Evolutionary conservation across 2,888 invertebrate species (phyloP).

Genomic region (Unio delphinus): DNA sequence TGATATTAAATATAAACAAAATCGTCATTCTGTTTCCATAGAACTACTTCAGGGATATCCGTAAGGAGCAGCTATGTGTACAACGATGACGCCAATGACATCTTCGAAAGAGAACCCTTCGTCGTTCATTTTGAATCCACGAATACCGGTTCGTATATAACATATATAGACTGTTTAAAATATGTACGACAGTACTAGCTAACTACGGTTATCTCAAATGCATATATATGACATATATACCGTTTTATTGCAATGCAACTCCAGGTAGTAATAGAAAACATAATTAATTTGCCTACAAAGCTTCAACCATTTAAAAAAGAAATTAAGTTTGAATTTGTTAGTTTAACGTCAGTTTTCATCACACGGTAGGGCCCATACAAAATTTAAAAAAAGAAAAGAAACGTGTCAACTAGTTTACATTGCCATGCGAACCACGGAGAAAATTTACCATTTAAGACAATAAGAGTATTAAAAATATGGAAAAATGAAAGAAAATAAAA

Average conservation of each 20-base stretch:
- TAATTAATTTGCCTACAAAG: too few relatives aligned
- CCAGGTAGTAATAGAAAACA: background rate
- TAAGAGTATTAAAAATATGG: background rate
- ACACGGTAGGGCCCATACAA: too few relatives aligned
- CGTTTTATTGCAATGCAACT: background rate
- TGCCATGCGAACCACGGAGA: background rate
- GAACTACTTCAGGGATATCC: conserved; percentile 16
- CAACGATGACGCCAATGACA: conserved; percentile 32
- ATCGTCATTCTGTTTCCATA: conserved; percentile 5
- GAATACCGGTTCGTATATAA: conserved; percentile 21
- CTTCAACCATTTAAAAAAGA: too few relatives aligned
- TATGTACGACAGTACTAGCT: too few relatives aligned
- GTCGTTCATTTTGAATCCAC: conserved; percentile 36
- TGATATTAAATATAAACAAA: too few relatives aligned
- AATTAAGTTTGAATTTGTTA: too few relatives aligned
- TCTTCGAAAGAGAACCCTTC: conserved; percentile 53
- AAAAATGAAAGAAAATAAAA: background rate
- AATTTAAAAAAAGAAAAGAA: too few relatives aligned
- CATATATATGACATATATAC: too few relatives aligned
- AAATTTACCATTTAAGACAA: background rate
- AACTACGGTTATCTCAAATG: too few relatives aligned
- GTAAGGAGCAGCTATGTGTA: conserved; percentile 26
- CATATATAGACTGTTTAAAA: background rate
- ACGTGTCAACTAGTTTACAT: too few relatives aligned
- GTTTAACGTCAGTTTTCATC: too few relatives aligned